Evolutionary conservation across 53 echinoderm and acorn worm genomes (phyloP).

Genomic region (Zoroaster sp.): DNA sequence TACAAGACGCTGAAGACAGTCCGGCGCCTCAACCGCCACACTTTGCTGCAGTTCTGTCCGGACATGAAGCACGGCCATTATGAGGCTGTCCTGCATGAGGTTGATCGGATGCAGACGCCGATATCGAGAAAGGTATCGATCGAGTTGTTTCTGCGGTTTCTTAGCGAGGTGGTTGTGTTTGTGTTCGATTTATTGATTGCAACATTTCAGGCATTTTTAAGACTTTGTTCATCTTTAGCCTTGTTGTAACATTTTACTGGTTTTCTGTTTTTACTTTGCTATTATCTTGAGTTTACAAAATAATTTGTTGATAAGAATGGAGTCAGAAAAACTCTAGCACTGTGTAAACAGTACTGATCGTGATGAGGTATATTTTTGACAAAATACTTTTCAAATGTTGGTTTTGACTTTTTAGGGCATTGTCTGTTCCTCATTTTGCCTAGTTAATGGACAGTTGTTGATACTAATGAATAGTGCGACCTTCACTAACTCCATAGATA

Average conservation of each 20-base stretch:
- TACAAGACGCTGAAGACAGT: conserved; percentile 84
- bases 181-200: neutral
- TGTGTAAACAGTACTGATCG: no score
- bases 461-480: no score
- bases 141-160: neutral
- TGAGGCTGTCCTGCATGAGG: conserved; percentile 86
- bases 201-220: neutral
- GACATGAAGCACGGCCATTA: conserved; percentile 90
- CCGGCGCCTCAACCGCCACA: conserved; percentile 67
- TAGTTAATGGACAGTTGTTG: no score
- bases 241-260: neutral
- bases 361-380: no score
- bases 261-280: neutral
- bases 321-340: no score
- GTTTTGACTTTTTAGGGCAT: no score
- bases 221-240: neutral
- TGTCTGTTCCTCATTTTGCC: no score
- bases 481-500: no score
- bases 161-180: neutral
- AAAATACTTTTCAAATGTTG: no score
- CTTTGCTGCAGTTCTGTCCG: conserved; percentile 74
- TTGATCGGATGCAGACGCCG: conserved; percentile 79
- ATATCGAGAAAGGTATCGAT: conserved; percentile 40
- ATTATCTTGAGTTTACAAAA: no score
- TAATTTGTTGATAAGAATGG: no score